Percentiles rank a stretch among this genome's conserved stretches.
Conservation (phyloP, 2,888 invertebrate genomes). For the Tholera decimalis region DNA sequence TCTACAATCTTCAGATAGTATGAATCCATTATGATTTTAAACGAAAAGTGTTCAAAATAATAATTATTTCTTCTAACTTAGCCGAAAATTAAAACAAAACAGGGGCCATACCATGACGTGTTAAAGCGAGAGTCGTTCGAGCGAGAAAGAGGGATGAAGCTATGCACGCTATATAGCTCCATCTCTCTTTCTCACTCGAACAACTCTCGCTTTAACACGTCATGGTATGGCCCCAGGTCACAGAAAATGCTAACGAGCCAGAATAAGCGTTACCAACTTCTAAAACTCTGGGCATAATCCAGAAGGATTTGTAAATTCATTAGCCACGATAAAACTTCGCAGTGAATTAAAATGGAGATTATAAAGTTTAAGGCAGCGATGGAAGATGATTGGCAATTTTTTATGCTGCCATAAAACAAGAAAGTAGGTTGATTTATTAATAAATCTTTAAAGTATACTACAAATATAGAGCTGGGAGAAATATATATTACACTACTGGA, state of each 20-base stretch:
- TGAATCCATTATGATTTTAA: no score
- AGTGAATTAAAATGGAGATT: slow-evolving; percentile 81
- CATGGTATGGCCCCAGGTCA: no score
- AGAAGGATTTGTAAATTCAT: slow-evolving; percentile 82
- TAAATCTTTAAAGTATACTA: slow-evolving; percentile 47
- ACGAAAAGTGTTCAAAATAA: no score
- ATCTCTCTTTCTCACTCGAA: no score
- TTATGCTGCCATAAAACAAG: slow-evolving; percentile 64
- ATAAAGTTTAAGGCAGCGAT: slow-evolving; percentile 73
- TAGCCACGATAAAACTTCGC: slow-evolving; percentile 79
- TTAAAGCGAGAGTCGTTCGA: no score
- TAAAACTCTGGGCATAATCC: slow-evolving; percentile 72
- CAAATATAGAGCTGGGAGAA: slow-evolving; percentile 25
- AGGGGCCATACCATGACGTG: no score
- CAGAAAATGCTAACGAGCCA: slow-evolving; percentile 27
- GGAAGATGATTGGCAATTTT: slow-evolving; percentile 71
- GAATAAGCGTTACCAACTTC: slow-evolving; percentile 59
- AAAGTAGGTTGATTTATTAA: slow-evolving; percentile 61
- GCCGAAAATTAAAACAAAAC: slow-evolving; percentile 46
- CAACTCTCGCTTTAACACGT: no score
- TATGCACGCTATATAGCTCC: no score
- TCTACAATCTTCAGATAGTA: background rate
- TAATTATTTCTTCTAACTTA: slow-evolving; percentile 1
- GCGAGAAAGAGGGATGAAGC: no score
- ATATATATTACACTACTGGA: background rate